These are phyloP conservation scores for Sebastes hubbsi DNA, from an alignment of 2,797 vertebrate genomes.

Conservation along the genomic window DNA sequence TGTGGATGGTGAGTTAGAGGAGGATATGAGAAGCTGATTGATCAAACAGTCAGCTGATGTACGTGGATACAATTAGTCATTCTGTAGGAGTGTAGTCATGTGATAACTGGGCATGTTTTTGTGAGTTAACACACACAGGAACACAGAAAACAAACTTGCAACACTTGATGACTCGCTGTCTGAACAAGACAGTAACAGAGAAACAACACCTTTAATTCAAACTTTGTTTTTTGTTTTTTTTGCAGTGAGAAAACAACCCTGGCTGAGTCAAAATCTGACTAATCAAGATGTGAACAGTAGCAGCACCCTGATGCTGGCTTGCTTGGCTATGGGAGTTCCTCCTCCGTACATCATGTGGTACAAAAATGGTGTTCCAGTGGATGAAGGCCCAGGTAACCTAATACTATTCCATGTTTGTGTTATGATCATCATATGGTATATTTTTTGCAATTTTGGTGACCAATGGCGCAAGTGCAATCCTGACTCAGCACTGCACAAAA, in stretches of 20 bases:
- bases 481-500: neutral
- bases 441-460: neutral
- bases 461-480: neutral
- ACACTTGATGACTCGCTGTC: neutral
- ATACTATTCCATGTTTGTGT: neutral
- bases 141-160: neutral
- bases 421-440: neutral
- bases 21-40: neutral
- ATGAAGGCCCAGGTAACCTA: conserved; percentile 85
- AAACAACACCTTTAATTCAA: neutral
- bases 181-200: neutral
- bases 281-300: conserved; percentile 90
- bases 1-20: conserved; percentile 81
- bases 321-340: conserved; percentile 85
- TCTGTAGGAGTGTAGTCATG: neutral
- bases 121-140: neutral
- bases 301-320: conserved; percentile 86
- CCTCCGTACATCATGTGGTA: conserved; percentile 85
- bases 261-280: conserved; percentile 88
- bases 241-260: conserved; percentile 82
- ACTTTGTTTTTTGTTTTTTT: neutral
- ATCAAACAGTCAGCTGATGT: neutral
- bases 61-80: neutral
- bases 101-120: neutral
- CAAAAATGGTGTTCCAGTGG: conserved; percentile 84